Evolutionary conservation across 2,113 vertebrate genomes (phyloP).

Genomic region (Lonchura striata): DNA sequence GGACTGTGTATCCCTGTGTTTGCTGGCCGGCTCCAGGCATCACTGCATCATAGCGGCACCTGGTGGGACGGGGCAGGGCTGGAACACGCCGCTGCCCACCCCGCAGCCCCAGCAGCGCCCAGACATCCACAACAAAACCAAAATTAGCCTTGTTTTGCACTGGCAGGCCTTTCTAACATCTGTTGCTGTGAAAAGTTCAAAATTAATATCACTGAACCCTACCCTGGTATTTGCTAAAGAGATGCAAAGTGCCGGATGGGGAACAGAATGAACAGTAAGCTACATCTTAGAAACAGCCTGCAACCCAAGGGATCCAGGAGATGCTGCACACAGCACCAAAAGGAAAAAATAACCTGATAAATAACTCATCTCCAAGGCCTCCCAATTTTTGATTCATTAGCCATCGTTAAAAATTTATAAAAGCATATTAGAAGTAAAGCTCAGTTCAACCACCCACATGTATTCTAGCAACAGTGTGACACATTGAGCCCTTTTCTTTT

Average conservation of each 20-base stretch:
- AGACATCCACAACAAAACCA: neutral
- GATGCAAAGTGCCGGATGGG: neutral
- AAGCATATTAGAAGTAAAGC: neutral
- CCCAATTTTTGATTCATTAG: conserved; percentile 28
- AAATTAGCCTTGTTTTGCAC: neutral
- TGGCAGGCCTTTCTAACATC: neutral
- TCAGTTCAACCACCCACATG: neutral
- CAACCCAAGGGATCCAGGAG: neutral
- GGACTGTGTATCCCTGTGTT: neutral
- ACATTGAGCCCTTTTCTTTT: conserved; percentile 30
- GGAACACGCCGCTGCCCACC: neutral
- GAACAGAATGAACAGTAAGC: neutral
- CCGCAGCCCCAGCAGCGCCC: neutral
- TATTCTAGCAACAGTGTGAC: neutral
- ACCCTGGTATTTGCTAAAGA: neutral
- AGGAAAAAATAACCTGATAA: neutral
- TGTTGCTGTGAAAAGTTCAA: neutral
- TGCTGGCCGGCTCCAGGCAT: neutral
- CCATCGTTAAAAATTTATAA: conserved; percentile 35
- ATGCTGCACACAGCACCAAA: neutral
- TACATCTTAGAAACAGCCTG: neutral
- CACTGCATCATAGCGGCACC: conserved; percentile 30
- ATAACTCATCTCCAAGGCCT: neutral
- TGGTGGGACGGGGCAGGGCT: conserved; percentile 20
- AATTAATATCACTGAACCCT: neutral